These are phyloP conservation scores for Monochamus alternatus DNA, from an alignment of 2,888 invertebrate species.

Conservation along the genomic window DNA sequence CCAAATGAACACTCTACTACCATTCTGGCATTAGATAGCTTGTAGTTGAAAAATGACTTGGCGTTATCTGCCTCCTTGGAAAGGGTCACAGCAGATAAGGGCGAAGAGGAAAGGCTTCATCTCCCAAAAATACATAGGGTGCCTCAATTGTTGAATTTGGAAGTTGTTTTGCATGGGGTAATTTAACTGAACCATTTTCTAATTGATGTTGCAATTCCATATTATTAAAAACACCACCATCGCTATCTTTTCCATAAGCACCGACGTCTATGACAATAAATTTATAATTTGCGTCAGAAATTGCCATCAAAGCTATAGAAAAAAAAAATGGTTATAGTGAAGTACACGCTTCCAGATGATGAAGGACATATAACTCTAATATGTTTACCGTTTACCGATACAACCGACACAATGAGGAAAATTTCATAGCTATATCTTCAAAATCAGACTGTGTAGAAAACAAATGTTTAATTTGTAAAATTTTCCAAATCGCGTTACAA, in stretches of 20 bases:
- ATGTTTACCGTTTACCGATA: not conserved
- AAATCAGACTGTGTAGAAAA: too few species aligned
- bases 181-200: too few species aligned
- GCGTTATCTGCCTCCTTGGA: conserved; percentile 9
- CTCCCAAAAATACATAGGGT: too few species aligned
- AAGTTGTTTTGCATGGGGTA: too few species aligned
- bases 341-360: not conserved
- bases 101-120: too few species aligned
- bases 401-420: not conserved
- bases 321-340: not conserved
- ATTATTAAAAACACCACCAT: not conserved
- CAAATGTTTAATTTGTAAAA: too few species aligned
- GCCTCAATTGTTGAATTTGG: too few species aligned
- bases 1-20: conserved; percentile 11
- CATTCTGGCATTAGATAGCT: conserved; percentile 7
- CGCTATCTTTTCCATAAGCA: not conserved
- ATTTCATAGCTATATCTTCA: not conserved
- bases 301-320: not conserved
- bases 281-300: not conserved
- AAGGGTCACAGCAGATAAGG: too few species aligned
- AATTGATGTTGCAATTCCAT: too few species aligned
- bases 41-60: conserved; percentile 9
- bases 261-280: not conserved
- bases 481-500: too few species aligned
- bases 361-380: not conserved